Evolutionary conservation across 2,888 invertebrate genomes (phyloP), one percentile per base, ranked within the genome.

Genomic region (Pachydiplax longipennis): DNA sequence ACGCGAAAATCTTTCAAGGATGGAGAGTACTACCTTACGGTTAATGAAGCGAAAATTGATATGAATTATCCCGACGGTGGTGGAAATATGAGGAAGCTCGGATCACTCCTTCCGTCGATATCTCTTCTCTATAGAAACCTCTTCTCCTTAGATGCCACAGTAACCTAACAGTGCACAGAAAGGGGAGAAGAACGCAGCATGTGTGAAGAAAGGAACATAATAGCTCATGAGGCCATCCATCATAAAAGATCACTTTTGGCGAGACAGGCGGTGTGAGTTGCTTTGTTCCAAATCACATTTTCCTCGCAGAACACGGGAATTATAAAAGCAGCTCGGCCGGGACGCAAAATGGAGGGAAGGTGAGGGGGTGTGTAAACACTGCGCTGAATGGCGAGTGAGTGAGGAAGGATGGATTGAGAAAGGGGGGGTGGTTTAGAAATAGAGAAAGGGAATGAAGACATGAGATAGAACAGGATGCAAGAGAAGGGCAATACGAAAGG

Each of bases 231-330:
- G 73, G 73, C 31, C 73, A 73, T 73, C 73, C 73, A 73, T 73
- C 73, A 73, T 73, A 73, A 31, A 31, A 73, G 73, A 73, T 73
- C 73, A 31, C 73, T 73, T 31, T 31, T 25, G 73, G 25, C 25
- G 73, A 25, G 65, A 65, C 22, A 65, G 65, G 73, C 25, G 15
- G 73, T 6, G 25, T 31, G n/a, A 73, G 73, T 25, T 31, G 73
- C 73, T 73, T 73, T 73, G 73, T 73, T 73, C 73, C 73, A 73
- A 73, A 73, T 73, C 73, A 73, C 73, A 73, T 73, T 73, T 73
- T 13, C 73, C 65, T 65, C 65, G 65, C 65, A 10, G 73, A 73
- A 73, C 73, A 73, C 31, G 73, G 73, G 73, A 73, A 25, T 73
- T 73, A 73, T 73, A 73, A 73, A 73, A 31, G 73, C 83, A 25